phyloP scores from a whole-genome alignment of 2,797 vertebrate species.

The Danio choprae region DNA sequence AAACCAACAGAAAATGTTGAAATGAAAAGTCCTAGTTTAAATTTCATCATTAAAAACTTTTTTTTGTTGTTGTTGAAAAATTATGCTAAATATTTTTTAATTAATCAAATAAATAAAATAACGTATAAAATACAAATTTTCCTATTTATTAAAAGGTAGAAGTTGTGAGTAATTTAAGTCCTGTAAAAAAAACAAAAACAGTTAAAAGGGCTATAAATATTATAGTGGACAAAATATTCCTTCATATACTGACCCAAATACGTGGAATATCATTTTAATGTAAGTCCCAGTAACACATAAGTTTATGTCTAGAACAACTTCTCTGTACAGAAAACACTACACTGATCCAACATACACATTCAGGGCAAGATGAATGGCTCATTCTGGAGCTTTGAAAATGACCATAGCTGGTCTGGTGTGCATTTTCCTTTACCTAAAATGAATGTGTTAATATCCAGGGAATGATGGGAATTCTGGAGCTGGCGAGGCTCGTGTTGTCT shows the following conservation, averaged over 20 bases:
- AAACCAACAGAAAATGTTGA: not conserved
- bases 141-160: too few relatives aligned
- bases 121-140: too few relatives aligned
- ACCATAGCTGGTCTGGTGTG: slow-evolving; percentile 53
- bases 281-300: not conserved
- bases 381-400: slow-evolving; percentile 27
- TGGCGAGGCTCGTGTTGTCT: slow-evolving; percentile 29
- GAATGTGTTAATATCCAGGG: slow-evolving; percentile 49
- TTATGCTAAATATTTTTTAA: too few relatives aligned
- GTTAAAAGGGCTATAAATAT: too few relatives aligned
- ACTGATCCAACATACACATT: not conserved
- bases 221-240: not conserved
- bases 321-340: not conserved
- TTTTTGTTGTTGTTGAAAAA: too few relatives aligned
- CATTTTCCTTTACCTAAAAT: slow-evolving; percentile 40
- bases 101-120: too few relatives aligned
- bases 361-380: slow-evolving; percentile 15
- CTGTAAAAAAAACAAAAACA: too few relatives aligned
- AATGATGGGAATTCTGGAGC: slow-evolving; percentile 56
- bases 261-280: not conserved
- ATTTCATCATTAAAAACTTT: too few relatives aligned
- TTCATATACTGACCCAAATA: not conserved
- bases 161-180: too few relatives aligned
- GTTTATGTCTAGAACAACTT: not conserved
- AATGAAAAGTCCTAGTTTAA: too few relatives aligned